Percentiles rank a stretch among this genome's conserved stretches.
Evolutionary conservation across 2,888 invertebrate species (phyloP).

Genomic region (Orchesella flavescens): DNA sequence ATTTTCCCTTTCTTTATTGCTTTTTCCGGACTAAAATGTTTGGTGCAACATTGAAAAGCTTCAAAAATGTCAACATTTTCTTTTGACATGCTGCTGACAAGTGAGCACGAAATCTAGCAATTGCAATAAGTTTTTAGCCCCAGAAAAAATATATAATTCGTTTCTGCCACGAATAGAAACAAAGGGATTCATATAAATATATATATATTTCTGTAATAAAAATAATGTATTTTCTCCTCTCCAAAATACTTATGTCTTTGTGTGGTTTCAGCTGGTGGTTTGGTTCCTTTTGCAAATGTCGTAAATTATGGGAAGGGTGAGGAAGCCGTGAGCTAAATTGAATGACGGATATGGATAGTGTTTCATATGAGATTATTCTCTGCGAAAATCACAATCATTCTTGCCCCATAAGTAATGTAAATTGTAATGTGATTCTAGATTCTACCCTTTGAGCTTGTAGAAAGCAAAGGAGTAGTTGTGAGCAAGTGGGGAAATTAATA

Average conservation of each 20-base stretch:
- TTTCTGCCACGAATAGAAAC: too few species aligned
- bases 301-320: constrained; percentile 32
- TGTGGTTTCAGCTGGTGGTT: too few species aligned
- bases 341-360: neutral
- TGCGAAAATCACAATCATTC: neutral
- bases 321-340: neutral
- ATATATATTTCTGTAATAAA: neutral
- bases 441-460: too few species aligned
- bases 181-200: neutral
- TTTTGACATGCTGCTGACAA: constrained; percentile 57
- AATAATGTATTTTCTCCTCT: neutral
- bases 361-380: neutral
- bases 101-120: constrained; percentile 55
- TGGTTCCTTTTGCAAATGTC: constrained; percentile 1
- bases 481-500: constrained; percentile 1
- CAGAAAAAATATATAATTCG: neutral
- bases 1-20: neutral
- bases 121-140: constrained; percentile 41
- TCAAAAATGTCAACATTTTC: constrained; percentile 56
- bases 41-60: constrained; percentile 49
- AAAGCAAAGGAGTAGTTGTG: too few species aligned
- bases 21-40: constrained; percentile 15
- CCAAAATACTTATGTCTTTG: neutral
- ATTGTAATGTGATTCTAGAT: too few species aligned
- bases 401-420: neutral